Base-by-base conservation (phyloP, 2,113 vertebrate species). In the Pogona vitticeps region DNA sequence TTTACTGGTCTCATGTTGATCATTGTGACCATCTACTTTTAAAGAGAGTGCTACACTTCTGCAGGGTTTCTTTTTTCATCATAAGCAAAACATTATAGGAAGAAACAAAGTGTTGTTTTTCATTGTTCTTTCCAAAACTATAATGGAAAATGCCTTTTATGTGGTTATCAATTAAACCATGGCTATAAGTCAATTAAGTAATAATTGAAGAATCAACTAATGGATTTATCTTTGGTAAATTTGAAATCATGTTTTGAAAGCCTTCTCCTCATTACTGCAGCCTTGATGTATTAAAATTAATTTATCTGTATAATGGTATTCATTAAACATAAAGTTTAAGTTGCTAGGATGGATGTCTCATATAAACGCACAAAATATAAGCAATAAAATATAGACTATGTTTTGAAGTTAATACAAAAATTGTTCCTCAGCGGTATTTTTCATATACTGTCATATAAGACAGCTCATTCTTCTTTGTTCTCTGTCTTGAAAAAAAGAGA, bases 141-240 rank as follows among this genome's bases (percentile, higher is more conserved):
- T 91, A 93, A 89, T 91, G 67, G 86, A 92, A 94, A 90, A 84
- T 76, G 2, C 0, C 31, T 87, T 88, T 94, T 90, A 88, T 82
- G 75, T 92, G 40, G 82, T 61, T 91, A 94, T 91, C 80, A 93
- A 88, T 95, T 94, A 93, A 8, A 3, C 31, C 81, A 81, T 13
- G 10, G 76, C 61, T 92, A 91, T 89, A 95, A 94, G 82, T 90
- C 80, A 92, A 92, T 94, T 95, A 92, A 90, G 31, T 82, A 90
- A 63, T 92, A 94, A 94, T 95, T 91, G 91, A 12, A 90, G 76
- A 58, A 63, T 93, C 91, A 95, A 94, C 65, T 93, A 94, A 94
- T 89, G 65, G 82, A 92, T 87, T 93, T 94, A 92, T 70, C 86
- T 91, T 79, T 88, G 52, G 68, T 92, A 93, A 91, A 94, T 91